Evolutionary conservation across 1,140 invertebrate genomes (phyloP), one percentile per base, ranked within the genome.

Genomic region (Aplysia californica): DNA sequence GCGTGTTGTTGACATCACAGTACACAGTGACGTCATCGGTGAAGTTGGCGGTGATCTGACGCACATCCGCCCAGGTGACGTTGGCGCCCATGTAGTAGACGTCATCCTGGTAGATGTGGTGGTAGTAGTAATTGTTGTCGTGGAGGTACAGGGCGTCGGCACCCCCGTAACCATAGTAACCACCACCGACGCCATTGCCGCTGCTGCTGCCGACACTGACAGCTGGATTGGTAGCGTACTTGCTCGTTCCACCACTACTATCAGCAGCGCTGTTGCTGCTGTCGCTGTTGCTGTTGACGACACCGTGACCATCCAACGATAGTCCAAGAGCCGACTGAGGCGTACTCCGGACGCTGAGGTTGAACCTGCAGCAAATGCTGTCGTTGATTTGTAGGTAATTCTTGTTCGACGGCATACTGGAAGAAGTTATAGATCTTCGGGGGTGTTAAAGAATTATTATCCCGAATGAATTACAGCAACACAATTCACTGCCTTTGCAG

Each of bases 321-420:
- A n/a, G n/a, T n/a, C n/a, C n/a, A n/a, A n/a, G 36, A 18, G 2
- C 59, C 5, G 18, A 15, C 18, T 29, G 18, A 36, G n/a, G 33
- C 29, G 18, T 35, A 23, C 39, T 33, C 21, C 31, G 38, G 4
- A 72, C 33, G 31, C 33, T 72, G 3, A 72, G 31, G 39, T 72
- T 72, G 44, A 72, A 58, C 35, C 23, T 58, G 69, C 69, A 72
- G 56, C 69, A 72, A 35, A 59, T 26, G 6, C 26, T 26, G 6
- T 72, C 29, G 39, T 72, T 72, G 2, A 72, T 36, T 44, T 58
- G n/a, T n/a, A 72, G 50, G 29, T 69, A 69, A 55, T 31, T 61
- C 29, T 61, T n/a, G 10, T 61, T 61, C 23, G 6, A 15, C 58
- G 29, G 58, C 20, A 61, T 61, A 10, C 20, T 61, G 20, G 6